Evolutionary conservation across 2,797 vertebrate species (phyloP), one percentile per base, ranked within the genome.

Genomic region (Antrozous pallidus): DNA sequence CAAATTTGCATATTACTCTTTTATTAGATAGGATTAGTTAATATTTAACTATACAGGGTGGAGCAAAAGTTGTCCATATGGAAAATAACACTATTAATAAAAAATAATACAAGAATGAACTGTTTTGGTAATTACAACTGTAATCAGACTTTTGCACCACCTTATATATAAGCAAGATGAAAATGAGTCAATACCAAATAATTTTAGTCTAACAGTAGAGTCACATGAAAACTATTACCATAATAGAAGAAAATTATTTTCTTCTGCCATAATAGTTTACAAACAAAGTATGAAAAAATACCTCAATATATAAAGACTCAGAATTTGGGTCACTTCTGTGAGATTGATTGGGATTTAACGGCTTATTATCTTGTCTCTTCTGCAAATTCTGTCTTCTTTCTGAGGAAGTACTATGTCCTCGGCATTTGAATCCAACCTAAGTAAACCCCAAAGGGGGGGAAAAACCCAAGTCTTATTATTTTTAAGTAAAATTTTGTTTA

Each of bases 241-340:
- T 33, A 94, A 70, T 51, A 49, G 26, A 70, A 77, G 14, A 94
- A 91, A 94, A 90, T 87, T 85, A 88, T 82, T 63, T 81, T 95
- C 80, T 77, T 85, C n/a, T 75, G 67, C 26, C 70, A 16, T 58
- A 80, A 78, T 18, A 80, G 47, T 20, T 90, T 88, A 95, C 26
- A 93, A 88, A 75, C 16, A 94, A 54, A 89, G 45, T 5, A 42
- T 79, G 28, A 86, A 95, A 78, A 82, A 87, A 91, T 98, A 99
- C 99, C 99, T 99, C 99, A 96, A 99, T 99, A 98, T 99, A 99
- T 54, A 99, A 98, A 36, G 99, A 98, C 51, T 99, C 99, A 84
- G 99, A 98, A 73, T 98, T 98, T 95, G 98, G 98, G 88, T 99
- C 98, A 0, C 97, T 92, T 94, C 98, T 98, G 24, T 97, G 94